A percentile compares a stretch with the other conserved stretches of the same genome.
phyloP scores from a whole-genome alignment of 2,113 vertebrate species.

The Nothobranchius kuhntae region DNA sequence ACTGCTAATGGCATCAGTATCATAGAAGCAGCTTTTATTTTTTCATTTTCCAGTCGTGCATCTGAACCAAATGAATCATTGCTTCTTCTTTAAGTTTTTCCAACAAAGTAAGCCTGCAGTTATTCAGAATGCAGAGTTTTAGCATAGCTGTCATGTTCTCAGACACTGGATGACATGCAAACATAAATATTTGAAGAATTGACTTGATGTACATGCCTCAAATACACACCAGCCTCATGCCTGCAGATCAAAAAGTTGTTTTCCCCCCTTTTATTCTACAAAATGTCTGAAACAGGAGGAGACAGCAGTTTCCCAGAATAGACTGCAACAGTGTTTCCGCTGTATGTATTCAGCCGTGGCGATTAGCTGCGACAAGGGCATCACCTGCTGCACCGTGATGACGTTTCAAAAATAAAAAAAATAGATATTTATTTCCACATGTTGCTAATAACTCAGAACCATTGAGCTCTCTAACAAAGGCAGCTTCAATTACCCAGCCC shows the following conservation, averaged over 20 bases:
- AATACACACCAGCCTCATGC: conserved; percentile 12
- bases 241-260: conserved; percentile 27
- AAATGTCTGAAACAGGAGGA: conserved; percentile 49
- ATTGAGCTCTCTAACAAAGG: background rate
- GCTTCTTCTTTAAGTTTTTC: too few species aligned
- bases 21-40: background rate
- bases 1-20: conserved; percentile 4
- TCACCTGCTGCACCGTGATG: conserved; percentile 57
- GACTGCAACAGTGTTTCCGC: conserved; percentile 43
- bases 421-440: conserved; percentile 35
- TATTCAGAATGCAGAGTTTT: too few species aligned
- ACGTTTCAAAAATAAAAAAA: conserved; percentile 28
- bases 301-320: conserved; percentile 61
- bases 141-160: too few species aligned
- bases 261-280: background rate
- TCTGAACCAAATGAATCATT: too few species aligned
- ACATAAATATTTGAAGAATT: conserved; percentile 6
- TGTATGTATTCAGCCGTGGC: conserved; percentile 46
- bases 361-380: conserved; percentile 62
- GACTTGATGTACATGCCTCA: conserved; percentile 6
- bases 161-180: background rate
- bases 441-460: conserved; percentile 12
- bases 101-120: too few species aligned
- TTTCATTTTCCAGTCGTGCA: too few species aligned
- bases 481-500: background rate